Conservation (phyloP, 2,113 vertebrate genomes). For the Callionymus lyra region DNA sequence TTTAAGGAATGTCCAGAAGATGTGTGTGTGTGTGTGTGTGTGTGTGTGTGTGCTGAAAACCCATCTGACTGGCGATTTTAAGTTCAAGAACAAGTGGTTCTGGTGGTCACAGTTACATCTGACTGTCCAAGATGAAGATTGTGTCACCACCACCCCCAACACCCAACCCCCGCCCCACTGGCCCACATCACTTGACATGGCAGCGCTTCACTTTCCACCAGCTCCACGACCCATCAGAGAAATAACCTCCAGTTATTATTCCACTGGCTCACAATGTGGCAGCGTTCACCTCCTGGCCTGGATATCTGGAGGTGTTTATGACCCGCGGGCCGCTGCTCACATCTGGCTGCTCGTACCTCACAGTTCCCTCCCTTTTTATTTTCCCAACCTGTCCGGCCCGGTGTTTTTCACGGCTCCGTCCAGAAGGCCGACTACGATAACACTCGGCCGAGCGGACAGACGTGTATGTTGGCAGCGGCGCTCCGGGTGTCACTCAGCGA, state of each 20-base stretch:
- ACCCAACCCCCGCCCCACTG: constrained; percentile 4
- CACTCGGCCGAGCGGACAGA: constrained; percentile 27
- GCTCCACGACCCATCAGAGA: constrained; percentile 5
- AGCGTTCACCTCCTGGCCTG: constrained; percentile 16
- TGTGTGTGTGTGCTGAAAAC: too few species aligned
- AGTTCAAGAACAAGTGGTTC: too few species aligned
- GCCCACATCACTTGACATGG: constrained; percentile 8
- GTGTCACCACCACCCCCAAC: constrained; percentile 1
- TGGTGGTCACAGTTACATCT: too few species aligned
- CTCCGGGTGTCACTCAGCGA: constrained; percentile 48
- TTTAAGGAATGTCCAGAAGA: too few species aligned
- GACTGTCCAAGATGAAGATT: too few species aligned
- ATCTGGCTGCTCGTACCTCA: constrained; percentile 24
- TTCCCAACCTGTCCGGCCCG: constrained; percentile 14
- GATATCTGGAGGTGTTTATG: constrained; percentile 28
- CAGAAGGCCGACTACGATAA: constrained; percentile 38
- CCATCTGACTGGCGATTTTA: too few species aligned
- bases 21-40: too few species aligned
- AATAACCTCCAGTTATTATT: constrained; percentile 15
- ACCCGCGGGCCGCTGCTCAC: constrained; percentile 21
- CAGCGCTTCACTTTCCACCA: constrained; percentile 25
- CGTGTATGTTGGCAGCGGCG: constrained; percentile 42
- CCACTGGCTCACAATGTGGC: constrained; percentile 12
- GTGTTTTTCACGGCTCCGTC: constrained; percentile 34
- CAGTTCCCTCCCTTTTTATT: not conserved